phyloP scores from a whole-genome alignment of 2,888 invertebrate species.

The Ornithoptera priamus region DNA sequence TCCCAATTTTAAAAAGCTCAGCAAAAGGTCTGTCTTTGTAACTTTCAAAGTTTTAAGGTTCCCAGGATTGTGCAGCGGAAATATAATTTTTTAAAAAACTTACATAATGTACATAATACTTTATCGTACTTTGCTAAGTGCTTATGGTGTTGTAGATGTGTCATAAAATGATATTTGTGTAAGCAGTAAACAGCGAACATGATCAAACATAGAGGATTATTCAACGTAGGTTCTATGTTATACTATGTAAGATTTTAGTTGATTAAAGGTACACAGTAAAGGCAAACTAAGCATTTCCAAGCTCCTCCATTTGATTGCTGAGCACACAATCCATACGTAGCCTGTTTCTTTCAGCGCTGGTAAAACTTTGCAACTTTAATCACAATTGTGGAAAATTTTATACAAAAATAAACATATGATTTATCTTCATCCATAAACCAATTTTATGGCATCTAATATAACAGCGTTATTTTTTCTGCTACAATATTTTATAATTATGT shows the following conservation, averaged over 20 bases:
- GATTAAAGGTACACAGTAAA: neutral
- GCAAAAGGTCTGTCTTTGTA: too few relatives aligned
- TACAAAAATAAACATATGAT: too few relatives aligned
- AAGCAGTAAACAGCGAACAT: neutral
- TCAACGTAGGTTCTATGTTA: neutral
- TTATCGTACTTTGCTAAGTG: neutral
- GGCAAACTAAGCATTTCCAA: neutral
- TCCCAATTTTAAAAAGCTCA: too few relatives aligned
- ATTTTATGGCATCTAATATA: too few relatives aligned
- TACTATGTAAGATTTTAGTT: neutral
- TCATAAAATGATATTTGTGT: neutral
- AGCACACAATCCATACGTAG: neutral
- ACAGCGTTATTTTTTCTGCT: too few relatives aligned
- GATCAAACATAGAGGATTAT: neutral
- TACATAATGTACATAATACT: neutral
- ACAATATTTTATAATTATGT: too few relatives aligned
- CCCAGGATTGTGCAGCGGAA: too few relatives aligned
- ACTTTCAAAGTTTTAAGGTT: too few relatives aligned
- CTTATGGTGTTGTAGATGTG: neutral
- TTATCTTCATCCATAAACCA: too few relatives aligned
- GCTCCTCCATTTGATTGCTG: neutral
- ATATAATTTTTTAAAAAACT: too few relatives aligned
- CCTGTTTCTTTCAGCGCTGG: neutral
- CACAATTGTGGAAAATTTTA: neutral
- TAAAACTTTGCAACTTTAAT: neutral